These are phyloP conservation scores for Drosophila saltans DNA, from an alignment of 1,140 invertebrate species.

Conservation along the genomic window DNA sequence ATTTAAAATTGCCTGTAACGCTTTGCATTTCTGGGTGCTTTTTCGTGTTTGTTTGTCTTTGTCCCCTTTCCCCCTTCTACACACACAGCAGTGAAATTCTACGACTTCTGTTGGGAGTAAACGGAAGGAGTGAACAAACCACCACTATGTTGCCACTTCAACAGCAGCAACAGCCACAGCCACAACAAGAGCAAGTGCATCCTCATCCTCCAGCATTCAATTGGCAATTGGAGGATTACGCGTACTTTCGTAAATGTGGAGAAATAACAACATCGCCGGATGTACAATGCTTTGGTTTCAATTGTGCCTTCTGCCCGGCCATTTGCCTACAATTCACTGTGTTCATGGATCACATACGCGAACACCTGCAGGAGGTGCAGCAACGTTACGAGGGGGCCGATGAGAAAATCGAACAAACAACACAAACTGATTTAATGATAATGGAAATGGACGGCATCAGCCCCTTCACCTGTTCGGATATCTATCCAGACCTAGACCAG, in stretches of 20 bases:
- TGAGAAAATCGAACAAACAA: constrained; percentile 50
- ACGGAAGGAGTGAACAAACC: not conserved
- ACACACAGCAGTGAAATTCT: constrained; percentile 4
- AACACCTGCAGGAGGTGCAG: constrained; percentile 65
- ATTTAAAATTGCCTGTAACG: constrained; percentile 18
- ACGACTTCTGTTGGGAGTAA: constrained; percentile 2
- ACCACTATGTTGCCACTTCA: constrained; percentile 56
- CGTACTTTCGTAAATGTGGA: constrained; percentile 74
- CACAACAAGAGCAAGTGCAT: constrained; percentile 27
- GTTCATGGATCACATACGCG: constrained; percentile 71
- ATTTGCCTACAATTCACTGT: constrained; percentile 77
- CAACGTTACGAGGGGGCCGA: constrained; percentile 57
- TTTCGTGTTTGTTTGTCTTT: constrained; percentile 29
- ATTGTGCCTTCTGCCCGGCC: constrained; percentile 73
- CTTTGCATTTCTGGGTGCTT: not conserved
- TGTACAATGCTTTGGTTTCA: constrained; percentile 75
- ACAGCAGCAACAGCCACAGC: constrained; percentile 48
- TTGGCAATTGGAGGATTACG: constrained; percentile 72
- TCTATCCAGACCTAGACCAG: constrained; percentile 17
- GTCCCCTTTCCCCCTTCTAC: not conserved
- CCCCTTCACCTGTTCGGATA: constrained; percentile 15
- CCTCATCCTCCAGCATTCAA: constrained; percentile 33
- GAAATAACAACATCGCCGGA: constrained; percentile 78
- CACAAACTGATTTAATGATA: constrained; percentile 64
- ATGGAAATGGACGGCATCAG: constrained; percentile 51